A percentile compares a stretch with the other conserved stretches of the same genome.
Conservation (phyloP, 2,797 vertebrate species). For the Saxicola maurus region DNA sequence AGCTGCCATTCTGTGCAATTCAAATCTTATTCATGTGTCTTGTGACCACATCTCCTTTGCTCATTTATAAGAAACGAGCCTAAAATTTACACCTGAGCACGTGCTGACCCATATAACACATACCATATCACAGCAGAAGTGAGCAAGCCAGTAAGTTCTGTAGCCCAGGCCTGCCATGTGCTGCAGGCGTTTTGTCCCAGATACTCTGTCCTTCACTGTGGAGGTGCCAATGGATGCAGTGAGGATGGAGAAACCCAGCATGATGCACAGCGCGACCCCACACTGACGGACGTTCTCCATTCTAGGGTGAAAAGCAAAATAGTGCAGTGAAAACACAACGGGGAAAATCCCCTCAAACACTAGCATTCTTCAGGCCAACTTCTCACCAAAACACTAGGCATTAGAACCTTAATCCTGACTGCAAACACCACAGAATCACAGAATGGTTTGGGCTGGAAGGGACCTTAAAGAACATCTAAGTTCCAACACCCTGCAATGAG, state of each 20-base stretch:
- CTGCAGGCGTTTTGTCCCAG: slow-evolving; percentile 67
- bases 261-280: slow-evolving; percentile 71
- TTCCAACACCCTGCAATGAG: neutral
- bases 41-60: neutral
- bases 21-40: neutral
- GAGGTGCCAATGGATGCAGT: slow-evolving; percentile 59
- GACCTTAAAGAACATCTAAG: rapidly evolving
- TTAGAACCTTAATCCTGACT: neutral
- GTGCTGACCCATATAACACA: neutral
- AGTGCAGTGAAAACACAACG: neutral
- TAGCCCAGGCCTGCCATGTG: slow-evolving; percentile 69
- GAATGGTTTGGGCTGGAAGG: neutral
- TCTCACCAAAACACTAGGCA: neutral
- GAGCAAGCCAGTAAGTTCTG: slow-evolving; percentile 67
- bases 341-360: rapidly evolving
- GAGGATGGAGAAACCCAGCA: slow-evolving; percentile 72
- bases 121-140: slow-evolving; percentile 75
- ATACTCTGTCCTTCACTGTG: slow-evolving; percentile 63
- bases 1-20: neutral
- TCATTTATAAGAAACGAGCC: neutral
- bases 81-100: neutral
- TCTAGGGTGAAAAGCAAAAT: slow-evolving; percentile 20
- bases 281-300: slow-evolving; percentile 75
- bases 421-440: neutral
- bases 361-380: neutral